Conservation (phyloP, 2,113 vertebrate genomes). For the Neodon shergylaensis region DNA sequence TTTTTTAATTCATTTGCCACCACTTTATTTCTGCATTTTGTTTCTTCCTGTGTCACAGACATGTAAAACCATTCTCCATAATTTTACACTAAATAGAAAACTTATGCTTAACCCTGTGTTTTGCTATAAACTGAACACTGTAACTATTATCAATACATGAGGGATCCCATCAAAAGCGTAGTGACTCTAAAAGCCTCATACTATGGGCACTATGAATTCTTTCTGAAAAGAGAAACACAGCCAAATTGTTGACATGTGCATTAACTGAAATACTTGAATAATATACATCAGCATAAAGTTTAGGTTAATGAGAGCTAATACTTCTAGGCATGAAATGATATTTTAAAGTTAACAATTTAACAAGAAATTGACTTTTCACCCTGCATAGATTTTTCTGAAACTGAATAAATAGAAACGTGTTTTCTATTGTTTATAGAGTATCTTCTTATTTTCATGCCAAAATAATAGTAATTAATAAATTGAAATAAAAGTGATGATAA, state of each 20-base stretch:
- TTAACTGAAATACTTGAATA: constrained; percentile 57
- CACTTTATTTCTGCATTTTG: background rate
- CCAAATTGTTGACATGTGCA: constrained; percentile 37
- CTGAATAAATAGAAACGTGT: constrained; percentile 25
- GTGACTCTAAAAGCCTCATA: background rate
- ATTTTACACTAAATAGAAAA: background rate
- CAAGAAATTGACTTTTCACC: constrained; percentile 58
- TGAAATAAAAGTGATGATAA: constrained; percentile 37
- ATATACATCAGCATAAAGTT: constrained; percentile 32
- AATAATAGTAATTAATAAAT: constrained; percentile 45
- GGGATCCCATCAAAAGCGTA: background rate
- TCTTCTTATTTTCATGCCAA: constrained; percentile 24
- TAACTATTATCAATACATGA: background rate
- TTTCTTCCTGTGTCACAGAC: background rate
- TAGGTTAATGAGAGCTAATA: constrained; percentile 59
- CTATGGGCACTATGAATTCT: background rate
- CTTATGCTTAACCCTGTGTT: background rate
- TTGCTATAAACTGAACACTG: background rate
- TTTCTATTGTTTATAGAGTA: constrained; percentile 21
- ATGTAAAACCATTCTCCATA: background rate
- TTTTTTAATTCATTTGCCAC: background rate
- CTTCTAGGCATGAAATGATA: constrained; percentile 56
- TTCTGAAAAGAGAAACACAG: constrained; percentile 28
- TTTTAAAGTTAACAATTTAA: constrained; percentile 67
- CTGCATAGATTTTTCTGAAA: constrained; percentile 43